A percentile compares a stretch with the other conserved stretches of the same genome.
Evolutionary conservation across 1,140 invertebrate genomes (phyloP).

Genomic region (Archegozetes longisetosus): DNA sequence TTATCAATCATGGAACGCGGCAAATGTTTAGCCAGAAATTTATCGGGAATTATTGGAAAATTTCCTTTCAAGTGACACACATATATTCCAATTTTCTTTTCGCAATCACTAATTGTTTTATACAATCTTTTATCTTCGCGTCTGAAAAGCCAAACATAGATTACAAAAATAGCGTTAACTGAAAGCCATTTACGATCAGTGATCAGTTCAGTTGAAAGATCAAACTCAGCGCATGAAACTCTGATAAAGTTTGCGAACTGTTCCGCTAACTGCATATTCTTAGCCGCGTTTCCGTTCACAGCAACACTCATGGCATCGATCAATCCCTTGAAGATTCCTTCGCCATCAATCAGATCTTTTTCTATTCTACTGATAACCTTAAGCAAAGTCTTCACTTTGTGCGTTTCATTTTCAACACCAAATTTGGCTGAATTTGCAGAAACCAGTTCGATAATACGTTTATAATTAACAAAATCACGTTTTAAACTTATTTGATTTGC

Average conservation of each 20-base stretch:
- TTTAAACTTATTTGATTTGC: conserved; percentile 33
- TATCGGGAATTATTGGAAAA: conserved; percentile 8
- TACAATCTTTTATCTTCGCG: conserved; percentile 57
- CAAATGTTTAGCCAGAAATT: conserved; percentile 7
- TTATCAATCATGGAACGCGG: conserved; percentile 13
- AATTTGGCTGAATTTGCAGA: background rate
- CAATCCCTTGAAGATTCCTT: conserved; percentile 6
- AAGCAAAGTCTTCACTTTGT: conserved; percentile 7
- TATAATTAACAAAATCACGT: conserved; percentile 28
- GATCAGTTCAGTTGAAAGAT: conserved; percentile 31
- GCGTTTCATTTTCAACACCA: conserved; percentile 1
- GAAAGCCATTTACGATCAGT: conserved; percentile 45
- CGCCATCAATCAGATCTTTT: conserved; percentile 15
- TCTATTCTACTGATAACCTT: conserved; percentile 8
- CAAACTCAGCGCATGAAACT: conserved; percentile 43
- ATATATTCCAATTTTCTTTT: conserved; percentile 45
- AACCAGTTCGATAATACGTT: conserved; percentile 10
- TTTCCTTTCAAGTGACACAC: conserved; percentile 17
- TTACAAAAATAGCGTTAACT: conserved; percentile 49
- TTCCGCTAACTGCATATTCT: conserved; percentile 45
- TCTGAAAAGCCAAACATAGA: conserved; percentile 56
- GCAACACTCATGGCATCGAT: conserved; percentile 37
- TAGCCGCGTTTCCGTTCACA: conserved; percentile 38
- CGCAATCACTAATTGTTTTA: conserved; percentile 49
- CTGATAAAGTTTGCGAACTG: conserved; percentile 54